Evolutionary conservation across 2,113 vertebrate genomes (phyloP).

Genomic region (Oceanites oceanicus): DNA sequence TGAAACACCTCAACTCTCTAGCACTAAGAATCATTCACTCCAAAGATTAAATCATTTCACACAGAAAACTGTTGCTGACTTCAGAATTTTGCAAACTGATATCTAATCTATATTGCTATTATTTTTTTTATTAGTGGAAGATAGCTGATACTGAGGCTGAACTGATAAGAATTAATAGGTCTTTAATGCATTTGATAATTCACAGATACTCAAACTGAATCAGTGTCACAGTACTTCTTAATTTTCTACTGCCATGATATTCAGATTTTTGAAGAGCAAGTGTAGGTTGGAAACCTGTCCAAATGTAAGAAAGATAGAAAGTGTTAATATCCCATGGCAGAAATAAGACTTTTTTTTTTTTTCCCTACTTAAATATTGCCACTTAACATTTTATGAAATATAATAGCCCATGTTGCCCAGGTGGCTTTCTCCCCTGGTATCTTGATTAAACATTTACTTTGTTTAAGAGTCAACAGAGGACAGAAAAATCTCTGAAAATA

Average conservation of each 20-base stretch:
- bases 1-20: background rate
- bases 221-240: background rate
- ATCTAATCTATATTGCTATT: background rate
- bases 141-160: background rate
- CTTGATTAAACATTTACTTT: conserved; percentile 43
- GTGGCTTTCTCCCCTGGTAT: background rate
- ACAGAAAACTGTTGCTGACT: background rate
- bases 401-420: background rate
- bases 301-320: background rate
- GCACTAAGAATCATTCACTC: background rate
- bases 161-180: background rate
- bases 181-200: background rate
- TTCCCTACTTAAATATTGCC: background rate
- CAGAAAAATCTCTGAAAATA: conserved; percentile 11
- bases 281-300: background rate
- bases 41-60: background rate
- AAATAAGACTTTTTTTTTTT: background rate
- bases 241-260: background rate
- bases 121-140: background rate
- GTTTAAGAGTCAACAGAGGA: conserved; percentile 14
- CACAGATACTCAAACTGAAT: background rate
- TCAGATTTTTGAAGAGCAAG: background rate
- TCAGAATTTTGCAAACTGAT: background rate
- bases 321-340: background rate
- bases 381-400: conserved; percentile 18